These are phyloP conservation scores for Prolemur simus DNA, from an alignment of 2,113 vertebrate species.

Conservation along the genomic window DNA sequence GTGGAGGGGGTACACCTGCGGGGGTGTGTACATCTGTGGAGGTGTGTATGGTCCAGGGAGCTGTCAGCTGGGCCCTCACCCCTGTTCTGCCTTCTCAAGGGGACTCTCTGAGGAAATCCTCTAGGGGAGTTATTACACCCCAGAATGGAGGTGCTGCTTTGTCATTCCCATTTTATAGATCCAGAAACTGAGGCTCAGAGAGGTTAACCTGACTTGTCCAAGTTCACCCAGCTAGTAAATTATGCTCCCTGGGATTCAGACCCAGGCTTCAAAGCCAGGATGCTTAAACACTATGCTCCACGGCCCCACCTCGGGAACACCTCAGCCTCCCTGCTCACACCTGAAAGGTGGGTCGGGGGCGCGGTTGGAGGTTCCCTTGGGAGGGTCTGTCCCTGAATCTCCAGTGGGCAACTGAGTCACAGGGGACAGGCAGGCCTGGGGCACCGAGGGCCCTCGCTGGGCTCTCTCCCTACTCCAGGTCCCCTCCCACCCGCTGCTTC, in stretches of 20 bases:
- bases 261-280: slow-evolving; percentile 45
- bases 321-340: not conserved
- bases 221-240: slow-evolving; percentile 61
- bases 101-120: not conserved
- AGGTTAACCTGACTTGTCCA: slow-evolving; percentile 33
- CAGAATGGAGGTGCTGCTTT: not conserved
- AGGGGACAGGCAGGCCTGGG: not conserved
- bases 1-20: no score
- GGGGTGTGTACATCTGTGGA: not conserved
- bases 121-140: not conserved
- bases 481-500: slow-evolving; percentile 68
- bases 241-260: slow-evolving; percentile 29
- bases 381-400: slow-evolving; percentile 63
- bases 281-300: not conserved
- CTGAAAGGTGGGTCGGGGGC: not conserved
- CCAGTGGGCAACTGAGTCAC: slow-evolving; percentile 78
- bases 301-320: not conserved
- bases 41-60: no score
- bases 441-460: slow-evolving; percentile 49
- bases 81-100: not conserved
- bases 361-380: not conserved
- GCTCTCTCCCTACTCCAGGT: slow-evolving; percentile 32
- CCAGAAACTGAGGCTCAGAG: slow-evolving; percentile 45
- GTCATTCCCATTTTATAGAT: slow-evolving; percentile 44
- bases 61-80: not conserved